Percentiles rank a stretch among this genome's conserved stretches.
phyloP scores from a whole-genome alignment of 2,797 vertebrate genomes.

The Pangasius krempfi region DNA sequence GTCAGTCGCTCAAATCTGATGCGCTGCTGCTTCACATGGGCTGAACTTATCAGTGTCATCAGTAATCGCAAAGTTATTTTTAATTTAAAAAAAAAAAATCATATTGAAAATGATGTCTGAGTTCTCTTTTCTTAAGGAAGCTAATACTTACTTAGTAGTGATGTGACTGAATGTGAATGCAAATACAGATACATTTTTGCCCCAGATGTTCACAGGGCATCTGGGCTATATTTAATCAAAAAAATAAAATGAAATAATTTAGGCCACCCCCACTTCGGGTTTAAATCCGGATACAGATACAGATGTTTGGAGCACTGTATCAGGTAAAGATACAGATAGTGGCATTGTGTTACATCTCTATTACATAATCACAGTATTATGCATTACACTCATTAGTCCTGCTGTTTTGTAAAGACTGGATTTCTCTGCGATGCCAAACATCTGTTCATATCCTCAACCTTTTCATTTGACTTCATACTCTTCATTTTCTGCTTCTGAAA shows the following conservation, averaged over 20 bases:
- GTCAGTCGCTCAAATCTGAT: slow-evolving; percentile 68
- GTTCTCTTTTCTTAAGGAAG: not conserved
- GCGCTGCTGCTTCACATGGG: slow-evolving; percentile 20
- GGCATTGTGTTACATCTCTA: not conserved
- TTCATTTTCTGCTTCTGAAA: not conserved
- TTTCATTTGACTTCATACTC: not conserved
- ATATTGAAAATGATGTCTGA: not conserved
- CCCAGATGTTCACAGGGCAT: not conserved
- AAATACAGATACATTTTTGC: not conserved
- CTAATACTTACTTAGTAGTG: not conserved
- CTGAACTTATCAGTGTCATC: slow-evolving; percentile 13
- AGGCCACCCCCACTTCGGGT: not conserved
- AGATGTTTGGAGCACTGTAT: not conserved
- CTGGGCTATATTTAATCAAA: not conserved
- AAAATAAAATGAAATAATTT: not conserved
- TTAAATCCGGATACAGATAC: not conserved
- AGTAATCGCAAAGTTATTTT: not conserved
- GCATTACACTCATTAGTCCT: not conserved
- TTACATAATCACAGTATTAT: not conserved
- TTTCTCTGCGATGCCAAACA: not conserved
- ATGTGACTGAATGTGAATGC: not conserved
- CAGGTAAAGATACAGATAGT: not conserved
- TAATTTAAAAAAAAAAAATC: not conserved
- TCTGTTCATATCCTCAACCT: not conserved
- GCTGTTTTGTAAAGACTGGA: not conserved